Conservation (phyloP, 2,113 vertebrate species). For the Tyrannus savana region DNA sequence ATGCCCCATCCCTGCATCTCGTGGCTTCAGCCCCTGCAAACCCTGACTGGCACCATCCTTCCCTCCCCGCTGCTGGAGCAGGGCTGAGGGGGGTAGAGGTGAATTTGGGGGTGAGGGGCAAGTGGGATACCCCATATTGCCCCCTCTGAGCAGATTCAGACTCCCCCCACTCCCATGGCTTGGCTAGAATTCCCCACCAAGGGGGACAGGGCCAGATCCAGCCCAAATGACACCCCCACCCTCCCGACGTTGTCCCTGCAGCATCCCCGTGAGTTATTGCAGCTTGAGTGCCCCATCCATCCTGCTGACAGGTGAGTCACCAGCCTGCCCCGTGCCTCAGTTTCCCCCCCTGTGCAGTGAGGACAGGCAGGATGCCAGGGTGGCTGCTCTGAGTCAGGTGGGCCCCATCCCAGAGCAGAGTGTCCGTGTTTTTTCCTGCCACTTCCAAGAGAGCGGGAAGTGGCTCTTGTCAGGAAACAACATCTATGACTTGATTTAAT, state of each 20-base stretch:
- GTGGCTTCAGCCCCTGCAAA: rapidly evolving
- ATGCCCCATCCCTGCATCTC: background rate
- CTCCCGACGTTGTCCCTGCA: background rate
- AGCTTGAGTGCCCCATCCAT: background rate
- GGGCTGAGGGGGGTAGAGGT: background rate
- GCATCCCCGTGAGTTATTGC: background rate
- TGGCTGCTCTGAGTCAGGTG: rapidly evolving
- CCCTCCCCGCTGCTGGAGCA: background rate
- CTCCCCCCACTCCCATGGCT: too few species aligned
- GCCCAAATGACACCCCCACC: too few species aligned
- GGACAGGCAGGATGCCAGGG: background rate
- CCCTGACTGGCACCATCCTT: background rate
- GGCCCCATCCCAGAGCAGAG: background rate
- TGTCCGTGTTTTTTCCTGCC: background rate
- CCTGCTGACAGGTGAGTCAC: background rate
- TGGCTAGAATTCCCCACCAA: too few species aligned
- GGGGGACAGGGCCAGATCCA: too few species aligned
- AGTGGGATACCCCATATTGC: background rate
- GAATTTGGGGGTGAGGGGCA: background rate
- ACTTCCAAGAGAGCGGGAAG: background rate
- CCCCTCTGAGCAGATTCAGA: too few species aligned
- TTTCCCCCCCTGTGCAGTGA: background rate
- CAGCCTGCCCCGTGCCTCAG: background rate
- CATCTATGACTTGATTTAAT: background rate
- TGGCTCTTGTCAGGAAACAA: background rate